Conservation (phyloP, 2,113 vertebrate species). For the Tympanuchus pallidicinctus region DNA sequence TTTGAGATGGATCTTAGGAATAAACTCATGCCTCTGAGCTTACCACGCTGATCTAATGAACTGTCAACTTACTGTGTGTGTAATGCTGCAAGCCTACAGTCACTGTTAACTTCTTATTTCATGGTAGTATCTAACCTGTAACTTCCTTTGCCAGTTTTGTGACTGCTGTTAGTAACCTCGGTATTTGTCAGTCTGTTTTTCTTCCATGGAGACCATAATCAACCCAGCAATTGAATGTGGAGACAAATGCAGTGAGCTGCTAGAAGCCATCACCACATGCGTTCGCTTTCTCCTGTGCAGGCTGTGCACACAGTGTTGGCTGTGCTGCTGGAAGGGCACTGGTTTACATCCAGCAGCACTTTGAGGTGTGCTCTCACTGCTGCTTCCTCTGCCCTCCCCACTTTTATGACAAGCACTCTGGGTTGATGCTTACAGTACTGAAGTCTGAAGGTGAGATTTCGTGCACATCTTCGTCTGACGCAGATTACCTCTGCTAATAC, state of each 20-base stretch:
- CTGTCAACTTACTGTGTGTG: background rate
- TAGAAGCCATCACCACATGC: rapidly evolving
- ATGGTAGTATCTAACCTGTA: background rate
- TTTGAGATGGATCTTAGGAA: background rate
- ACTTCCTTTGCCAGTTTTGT: background rate
- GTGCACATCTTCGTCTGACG: background rate
- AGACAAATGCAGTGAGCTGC: background rate
- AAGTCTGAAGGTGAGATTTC: background rate
- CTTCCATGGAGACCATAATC: background rate
- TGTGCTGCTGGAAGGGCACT: rapidly evolving
- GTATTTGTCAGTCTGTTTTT: conserved; percentile 16
- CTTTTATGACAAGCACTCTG: background rate
- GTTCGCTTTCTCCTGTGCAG: rapidly evolving
- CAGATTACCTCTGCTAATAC: background rate
- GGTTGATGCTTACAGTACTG: background rate
- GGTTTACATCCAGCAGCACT: background rate
- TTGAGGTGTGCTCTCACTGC: rapidly evolving
- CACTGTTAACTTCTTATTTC: background rate
- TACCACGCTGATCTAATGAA: background rate
- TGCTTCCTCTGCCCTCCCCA: background rate
- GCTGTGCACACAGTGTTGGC: background rate
- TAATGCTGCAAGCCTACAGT: background rate
- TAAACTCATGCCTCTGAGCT: background rate
- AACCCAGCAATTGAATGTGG: background rate
- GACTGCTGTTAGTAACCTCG: background rate